Evolutionary conservation across 2,113 vertebrate genomes (phyloP).

Genomic region (Tichodroma muraria): DNA sequence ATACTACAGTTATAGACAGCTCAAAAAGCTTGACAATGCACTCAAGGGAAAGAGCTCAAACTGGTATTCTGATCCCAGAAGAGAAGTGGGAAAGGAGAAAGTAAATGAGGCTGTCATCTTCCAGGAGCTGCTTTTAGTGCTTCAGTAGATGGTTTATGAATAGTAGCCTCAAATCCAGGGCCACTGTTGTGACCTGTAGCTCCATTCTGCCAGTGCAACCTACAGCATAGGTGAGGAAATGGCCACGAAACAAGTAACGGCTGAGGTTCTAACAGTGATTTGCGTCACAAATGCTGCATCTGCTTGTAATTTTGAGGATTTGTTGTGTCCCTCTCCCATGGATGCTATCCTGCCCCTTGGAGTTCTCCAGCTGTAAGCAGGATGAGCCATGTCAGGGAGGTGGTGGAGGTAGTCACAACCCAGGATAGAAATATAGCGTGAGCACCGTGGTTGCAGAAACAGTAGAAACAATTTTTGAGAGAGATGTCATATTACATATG

Average conservation of each 20-base stretch:
- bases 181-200: not conserved
- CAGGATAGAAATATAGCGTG: not conserved
- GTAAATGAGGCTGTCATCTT: not conserved
- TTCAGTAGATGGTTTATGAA: not conserved
- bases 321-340: not conserved
- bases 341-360: not conserved
- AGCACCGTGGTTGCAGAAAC: not conserved
- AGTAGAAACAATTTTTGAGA: not conserved
- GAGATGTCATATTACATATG: not conserved
- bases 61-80: not conserved
- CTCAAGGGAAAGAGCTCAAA: not conserved
- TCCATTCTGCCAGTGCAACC: not conserved
- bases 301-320: not conserved
- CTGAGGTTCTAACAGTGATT: not conserved
- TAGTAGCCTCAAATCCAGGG: not conserved
- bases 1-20: not conserved
- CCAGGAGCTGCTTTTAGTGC: not conserved
- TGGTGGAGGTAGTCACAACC: not conserved
- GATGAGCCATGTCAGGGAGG: not conserved
- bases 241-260: fast-evolving
- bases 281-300: not conserved
- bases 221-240: not conserved
- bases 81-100: not conserved
- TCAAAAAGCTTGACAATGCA: not conserved
- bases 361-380: not conserved